phyloP scores from a whole-genome alignment of 2,113 vertebrate genomes.

The Tyrannus savana region DNA sequence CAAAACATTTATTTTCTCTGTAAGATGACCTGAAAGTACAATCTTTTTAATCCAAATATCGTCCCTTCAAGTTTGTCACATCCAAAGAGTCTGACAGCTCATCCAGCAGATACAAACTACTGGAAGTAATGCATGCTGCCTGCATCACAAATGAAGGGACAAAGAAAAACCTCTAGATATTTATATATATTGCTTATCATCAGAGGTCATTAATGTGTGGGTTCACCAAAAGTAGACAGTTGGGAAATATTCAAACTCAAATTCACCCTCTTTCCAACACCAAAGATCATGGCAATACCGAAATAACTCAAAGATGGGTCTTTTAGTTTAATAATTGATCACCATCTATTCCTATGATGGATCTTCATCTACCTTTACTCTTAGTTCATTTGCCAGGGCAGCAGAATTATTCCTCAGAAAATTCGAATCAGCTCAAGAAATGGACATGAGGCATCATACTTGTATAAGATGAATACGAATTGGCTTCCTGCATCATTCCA shows the following conservation, averaged over 20 bases:
- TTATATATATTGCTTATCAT: background rate
- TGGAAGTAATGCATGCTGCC: background rate
- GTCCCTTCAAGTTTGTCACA: background rate
- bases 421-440: background rate
- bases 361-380: background rate
- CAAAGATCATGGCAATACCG: background rate
- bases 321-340: background rate
- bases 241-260: background rate
- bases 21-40: background rate
- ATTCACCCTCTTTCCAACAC: background rate
- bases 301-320: background rate
- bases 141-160: background rate
- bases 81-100: background rate
- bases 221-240: background rate
- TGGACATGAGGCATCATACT: background rate
- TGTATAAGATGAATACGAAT: background rate
- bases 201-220: background rate
- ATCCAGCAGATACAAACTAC: accelerated
- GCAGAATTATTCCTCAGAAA: background rate
- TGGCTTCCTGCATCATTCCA: background rate
- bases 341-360: accelerated
- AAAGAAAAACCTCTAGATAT: background rate
- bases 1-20: background rate
- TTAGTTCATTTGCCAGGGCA: background rate
- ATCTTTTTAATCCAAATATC: background rate